Evolutionary conservation across 2,797 vertebrate species (phyloP).

Genomic region (Parotocinclus haroldoi): DNA sequence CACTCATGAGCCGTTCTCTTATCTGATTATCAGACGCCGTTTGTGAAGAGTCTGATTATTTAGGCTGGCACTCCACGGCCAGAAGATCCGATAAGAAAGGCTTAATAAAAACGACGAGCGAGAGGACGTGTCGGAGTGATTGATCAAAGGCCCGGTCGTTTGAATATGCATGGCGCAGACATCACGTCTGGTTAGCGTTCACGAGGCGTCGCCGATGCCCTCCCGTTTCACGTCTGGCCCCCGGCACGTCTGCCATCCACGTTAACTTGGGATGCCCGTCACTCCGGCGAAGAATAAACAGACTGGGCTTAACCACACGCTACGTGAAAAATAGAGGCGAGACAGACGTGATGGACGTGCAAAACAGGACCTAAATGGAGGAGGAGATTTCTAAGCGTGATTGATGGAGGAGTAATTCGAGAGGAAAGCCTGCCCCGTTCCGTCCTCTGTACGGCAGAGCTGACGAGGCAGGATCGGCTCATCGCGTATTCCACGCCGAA

Average conservation of each 20-base stretch:
- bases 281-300: conserved; percentile 20
- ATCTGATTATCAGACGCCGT: conserved; percentile 11
- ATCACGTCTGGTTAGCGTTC: conserved; percentile 38
- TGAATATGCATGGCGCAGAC: conserved; percentile 46
- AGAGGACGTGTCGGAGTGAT: conserved; percentile 28
- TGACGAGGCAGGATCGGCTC: conserved; percentile 63
- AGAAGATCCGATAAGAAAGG: conserved; percentile 24
- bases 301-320: conserved; percentile 8
- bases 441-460: conserved; percentile 54
- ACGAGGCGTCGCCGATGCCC: neutral
- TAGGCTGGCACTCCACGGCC: conserved; percentile 3
- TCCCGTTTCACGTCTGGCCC: conserved; percentile 35
- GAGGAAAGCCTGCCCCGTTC: conserved; percentile 24
- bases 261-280: conserved; percentile 33
- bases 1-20: neutral
- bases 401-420: conserved; percentile 32
- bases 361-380: conserved; percentile 15
- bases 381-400: conserved; percentile 27
- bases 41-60: conserved; percentile 8
- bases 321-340: conserved; percentile 8
- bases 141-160: conserved; percentile 37
- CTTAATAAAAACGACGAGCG: conserved; percentile 25
- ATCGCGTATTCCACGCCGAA: conserved; percentile 58
- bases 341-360: conserved; percentile 6
- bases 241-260: conserved; percentile 24